Base-by-base conservation (phyloP, 1,140 invertebrate genomes). In the Zaprionus camerounensis region DNA sequence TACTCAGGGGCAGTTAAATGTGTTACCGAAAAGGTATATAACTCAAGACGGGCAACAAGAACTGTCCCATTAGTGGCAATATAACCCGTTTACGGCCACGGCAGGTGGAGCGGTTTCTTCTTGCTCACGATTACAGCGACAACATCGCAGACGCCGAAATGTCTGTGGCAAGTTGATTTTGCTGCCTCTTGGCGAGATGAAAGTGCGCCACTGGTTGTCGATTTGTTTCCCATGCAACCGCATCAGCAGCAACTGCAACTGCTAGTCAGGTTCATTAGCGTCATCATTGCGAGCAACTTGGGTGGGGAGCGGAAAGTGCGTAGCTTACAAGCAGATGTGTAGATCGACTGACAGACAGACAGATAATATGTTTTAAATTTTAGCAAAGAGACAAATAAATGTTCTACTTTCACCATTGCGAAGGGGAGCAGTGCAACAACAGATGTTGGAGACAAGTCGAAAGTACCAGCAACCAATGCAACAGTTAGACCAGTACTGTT, bases 351-450 rank as follows among this genome's bases (percentile, higher is more conserved):
- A 53, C 55, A 64, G 36, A 71, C 38, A 71, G 55, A 56, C 44
- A 69, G 59, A 69, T 65, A 66, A 74, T 70, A 65, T 68, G 69
- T 66, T 78, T 75, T 46, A 78, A 74, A 74, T 74, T 80, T 75
- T 62, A 71, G 58, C 76, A 78, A 78, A 76, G 68, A 78, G 66
- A 71, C 78, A 81, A 82, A 78, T 78, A 81, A 75, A 80, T 80
- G 78, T 82, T 78, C 78, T 81, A 81, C 81, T 82, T 82, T 82
- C 81, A 81, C 81, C 78, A 75, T 24, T 55, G 55, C 13, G 38
- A 20, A 75, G 34, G 44, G 7, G 49, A 28, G 17, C 53, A 56
- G 53, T 1, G 44, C 28, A 34, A 51, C 28, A 34, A 22, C 17
- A 51, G 20, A 51, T 51, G 17, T 51, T 51, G 41, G 2, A 46